Base-by-base conservation (phyloP, 2,797 vertebrate genomes). In the Acanthurus tractus region DNA sequence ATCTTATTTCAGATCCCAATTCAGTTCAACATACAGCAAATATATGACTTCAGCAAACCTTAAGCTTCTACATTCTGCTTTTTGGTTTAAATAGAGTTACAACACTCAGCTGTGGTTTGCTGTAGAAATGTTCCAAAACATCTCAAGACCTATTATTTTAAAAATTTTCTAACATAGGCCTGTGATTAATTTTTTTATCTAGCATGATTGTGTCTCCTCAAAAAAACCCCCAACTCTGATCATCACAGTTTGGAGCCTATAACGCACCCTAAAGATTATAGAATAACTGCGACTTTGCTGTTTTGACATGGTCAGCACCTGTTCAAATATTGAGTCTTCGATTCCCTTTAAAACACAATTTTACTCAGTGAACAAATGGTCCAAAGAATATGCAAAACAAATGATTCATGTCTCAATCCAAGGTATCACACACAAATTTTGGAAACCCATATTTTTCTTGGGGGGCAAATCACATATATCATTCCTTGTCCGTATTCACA, bases 51-150 rank as follows among this genome's bases (percentile, higher is more conserved):
- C 5, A 54, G 48, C 4, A 8, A 49, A 46, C 44, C 17, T 25
- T 20, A 44, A 14, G 7, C 65, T 46, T 40, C 46, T 56, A n/a
- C 44, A 40, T 11, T 29, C 11, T 7, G 6, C 65, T 42, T 18
- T 73, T 78, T 78, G 62, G 76, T 73, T 81, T 44, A 10, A 57
- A 38, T 8, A 3, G 13, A 22, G 8, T n/a, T 18, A 29, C 4
- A 53, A 57, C 8, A 64, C 22, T 46, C 50, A 23, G 34, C 52
- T 13, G 42, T 10, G 61, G 18, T 9, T 66, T 44, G 14, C 2
- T 9, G 44, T 50, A 63, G 36, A 56, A 49, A 66, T n/a, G 38
- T 46, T 29, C 22, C 18, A 52, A 42, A 25, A 68, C 2, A 29
- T 5, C 22, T 44, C 25, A 5, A 11, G 25, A 40, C n/a, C 8